These are phyloP conservation scores for Diarsia brunnea DNA, from an alignment of 2,888 invertebrate genomes.

Conservation along the genomic window DNA sequence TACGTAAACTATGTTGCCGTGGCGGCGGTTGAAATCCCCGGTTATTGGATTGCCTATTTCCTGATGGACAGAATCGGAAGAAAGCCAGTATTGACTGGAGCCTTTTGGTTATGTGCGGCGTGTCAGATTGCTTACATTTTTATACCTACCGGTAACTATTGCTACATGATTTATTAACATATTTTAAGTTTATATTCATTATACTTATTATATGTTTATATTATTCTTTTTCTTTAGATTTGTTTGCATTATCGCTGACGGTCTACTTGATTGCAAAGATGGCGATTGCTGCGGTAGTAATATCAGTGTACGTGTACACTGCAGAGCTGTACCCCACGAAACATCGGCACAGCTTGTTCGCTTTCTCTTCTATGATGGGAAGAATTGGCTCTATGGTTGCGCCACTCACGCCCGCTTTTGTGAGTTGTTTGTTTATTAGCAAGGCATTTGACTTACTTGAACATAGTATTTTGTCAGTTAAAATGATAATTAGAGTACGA, in stretches of 20 bases:
- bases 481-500: not conserved
- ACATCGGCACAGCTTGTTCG: conserved; percentile 90
- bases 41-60: conserved; percentile 91
- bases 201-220: not conserved
- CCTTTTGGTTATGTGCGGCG: conserved; percentile 90
- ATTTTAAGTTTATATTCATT: too few species aligned
- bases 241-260: conserved; percentile 78
- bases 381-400: conserved; percentile 91
- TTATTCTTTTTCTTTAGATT: conserved; percentile 47
- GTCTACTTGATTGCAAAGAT: conserved; percentile 91
- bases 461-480: not conserved
- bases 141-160: conserved; percentile 84
- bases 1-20: conserved; percentile 93
- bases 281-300: conserved; percentile 90
- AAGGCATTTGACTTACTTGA: not conserved
- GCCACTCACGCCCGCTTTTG: conserved; percentile 91
- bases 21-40: conserved; percentile 92
- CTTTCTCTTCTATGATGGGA: conserved; percentile 91
- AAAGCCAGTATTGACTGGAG: conserved; percentile 89
- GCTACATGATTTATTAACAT: not conserved
- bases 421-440: conserved; percentile 73
- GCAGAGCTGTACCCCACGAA: conserved; percentile 92
- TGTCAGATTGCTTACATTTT: conserved; percentile 91
- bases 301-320: conserved; percentile 90
- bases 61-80: conserved; percentile 91